Evolutionary conservation across 2,888 invertebrate genomes (phyloP).

Genomic region (Coecobrya sp.): DNA sequence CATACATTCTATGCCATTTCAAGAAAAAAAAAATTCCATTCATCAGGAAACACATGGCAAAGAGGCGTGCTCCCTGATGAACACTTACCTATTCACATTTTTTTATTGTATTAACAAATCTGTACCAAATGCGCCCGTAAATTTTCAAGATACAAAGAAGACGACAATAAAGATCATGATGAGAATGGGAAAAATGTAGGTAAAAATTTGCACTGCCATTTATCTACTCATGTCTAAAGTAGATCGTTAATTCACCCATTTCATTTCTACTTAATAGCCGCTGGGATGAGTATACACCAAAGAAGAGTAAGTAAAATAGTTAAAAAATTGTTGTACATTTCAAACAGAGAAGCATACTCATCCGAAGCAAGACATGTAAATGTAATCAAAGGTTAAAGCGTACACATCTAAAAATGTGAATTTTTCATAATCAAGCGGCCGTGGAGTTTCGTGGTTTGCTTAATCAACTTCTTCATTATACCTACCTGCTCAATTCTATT

Average conservation of each 20-base stretch:
- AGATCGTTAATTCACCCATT: conserved; percentile 3
- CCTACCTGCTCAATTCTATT: background rate
- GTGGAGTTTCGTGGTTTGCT: background rate
- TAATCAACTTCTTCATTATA: background rate
- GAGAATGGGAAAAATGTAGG: background rate
- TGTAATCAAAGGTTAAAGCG: conserved; percentile 5
- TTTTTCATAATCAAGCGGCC: background rate
- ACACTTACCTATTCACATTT: background rate
- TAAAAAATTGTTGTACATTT: too few species aligned
- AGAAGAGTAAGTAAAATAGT: background rate
- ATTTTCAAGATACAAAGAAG: background rate
- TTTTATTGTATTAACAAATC: background rate
- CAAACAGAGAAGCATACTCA: too few species aligned
- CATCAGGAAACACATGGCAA: conserved; percentile 12
- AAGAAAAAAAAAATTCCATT: background rate
- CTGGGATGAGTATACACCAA: background rate
- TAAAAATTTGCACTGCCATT: background rate
- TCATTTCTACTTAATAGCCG: background rate
- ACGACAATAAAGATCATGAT: background rate
- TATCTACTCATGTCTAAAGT: conserved; percentile 8
- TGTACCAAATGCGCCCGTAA: background rate
- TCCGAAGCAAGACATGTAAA: background rate
- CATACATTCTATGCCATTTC: background rate
- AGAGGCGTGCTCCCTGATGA: background rate
- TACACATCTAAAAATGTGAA: background rate